Evolutionary conservation across 2,888 invertebrate genomes (phyloP).

Genomic region (Epirrita christyi): DNA sequence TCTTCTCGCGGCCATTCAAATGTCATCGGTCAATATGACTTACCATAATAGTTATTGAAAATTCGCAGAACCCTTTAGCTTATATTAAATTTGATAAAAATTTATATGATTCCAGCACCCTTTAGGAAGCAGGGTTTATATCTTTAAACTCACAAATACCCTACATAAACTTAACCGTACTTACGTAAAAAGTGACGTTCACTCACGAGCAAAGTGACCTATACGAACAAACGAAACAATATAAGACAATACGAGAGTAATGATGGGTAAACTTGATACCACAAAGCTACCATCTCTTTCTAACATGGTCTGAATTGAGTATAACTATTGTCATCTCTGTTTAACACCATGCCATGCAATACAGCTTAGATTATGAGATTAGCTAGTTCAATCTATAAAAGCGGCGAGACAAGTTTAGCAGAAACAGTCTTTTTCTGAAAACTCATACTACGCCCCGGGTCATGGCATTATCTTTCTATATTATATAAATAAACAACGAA

Average conservation of each 20-base stretch:
- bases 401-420: too few relatives aligned
- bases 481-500: too few relatives aligned
- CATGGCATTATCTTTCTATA: too few relatives aligned
- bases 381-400: constrained; percentile 1
- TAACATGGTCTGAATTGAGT: not conserved
- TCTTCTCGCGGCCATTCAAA: too few relatives aligned
- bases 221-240: constrained; percentile 42
- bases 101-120: too few relatives aligned
- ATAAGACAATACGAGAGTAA: constrained; percentile 53
- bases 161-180: not conserved
- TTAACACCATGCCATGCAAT: constrained; percentile 17
- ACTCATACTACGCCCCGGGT: too few relatives aligned
- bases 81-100: too few relatives aligned
- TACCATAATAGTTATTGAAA: too few relatives aligned
- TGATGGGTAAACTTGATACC: constrained; percentile 65
- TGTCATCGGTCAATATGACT: too few relatives aligned
- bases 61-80: too few relatives aligned
- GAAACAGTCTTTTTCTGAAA: too few relatives aligned
- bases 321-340: constrained; percentile 23
- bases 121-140: too few relatives aligned
- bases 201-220: constrained; percentile 25
- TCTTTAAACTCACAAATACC: not conserved
- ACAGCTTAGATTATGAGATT: not conserved
- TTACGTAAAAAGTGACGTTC: not conserved
- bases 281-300: constrained; percentile 28